Conservation (phyloP, 2,113 vertebrate species). For the Chlorocebus sabaeus region DNA sequence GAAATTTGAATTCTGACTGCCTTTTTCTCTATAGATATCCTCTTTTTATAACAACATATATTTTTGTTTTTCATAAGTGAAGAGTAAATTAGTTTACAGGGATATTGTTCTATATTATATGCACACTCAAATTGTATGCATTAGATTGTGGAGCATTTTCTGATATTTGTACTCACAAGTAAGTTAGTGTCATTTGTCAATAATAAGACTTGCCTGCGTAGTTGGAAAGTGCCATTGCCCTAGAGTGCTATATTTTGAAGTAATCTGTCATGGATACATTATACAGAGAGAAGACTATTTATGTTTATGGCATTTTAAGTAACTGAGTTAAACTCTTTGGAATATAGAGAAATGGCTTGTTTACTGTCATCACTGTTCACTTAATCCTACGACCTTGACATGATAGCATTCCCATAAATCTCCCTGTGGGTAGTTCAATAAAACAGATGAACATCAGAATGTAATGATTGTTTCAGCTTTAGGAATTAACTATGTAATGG, state of each 20-base stretch:
- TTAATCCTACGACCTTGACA: slow-evolving; percentile 84
- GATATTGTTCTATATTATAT: background rate
- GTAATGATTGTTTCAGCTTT: slow-evolving; percentile 73
- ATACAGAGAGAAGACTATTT: slow-evolving; percentile 79
- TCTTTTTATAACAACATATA: background rate
- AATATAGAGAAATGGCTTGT: slow-evolving; percentile 80
- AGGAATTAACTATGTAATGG: slow-evolving; percentile 59
- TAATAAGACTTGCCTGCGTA: slow-evolving; percentile 49
- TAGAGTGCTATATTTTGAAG: slow-evolving; percentile 77
- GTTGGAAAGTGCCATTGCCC: slow-evolving; percentile 72
- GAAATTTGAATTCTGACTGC: background rate
- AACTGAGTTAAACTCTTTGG: slow-evolving; percentile 80
- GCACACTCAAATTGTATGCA: background rate
- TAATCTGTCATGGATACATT: slow-evolving; percentile 75
- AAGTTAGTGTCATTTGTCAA: slow-evolving; percentile 66
- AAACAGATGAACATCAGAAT: slow-evolving; percentile 77
- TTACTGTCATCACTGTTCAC: slow-evolving; percentile 81
- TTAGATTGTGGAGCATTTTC: slow-evolving; percentile 23
- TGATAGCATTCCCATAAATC: slow-evolving; percentile 70
- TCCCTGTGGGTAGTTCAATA: slow-evolving; percentile 75
- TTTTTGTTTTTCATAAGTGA: background rate
- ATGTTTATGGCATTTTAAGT: slow-evolving; percentile 86
- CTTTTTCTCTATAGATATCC: background rate
- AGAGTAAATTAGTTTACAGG: slow-evolving; percentile 1
- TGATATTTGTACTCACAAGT: slow-evolving; percentile 47